Evolutionary conservation across 2,797 vertebrate genomes (phyloP), one percentile per base, ranked within the genome.

Genomic region (Arnoldichthys spilopterus): DNA sequence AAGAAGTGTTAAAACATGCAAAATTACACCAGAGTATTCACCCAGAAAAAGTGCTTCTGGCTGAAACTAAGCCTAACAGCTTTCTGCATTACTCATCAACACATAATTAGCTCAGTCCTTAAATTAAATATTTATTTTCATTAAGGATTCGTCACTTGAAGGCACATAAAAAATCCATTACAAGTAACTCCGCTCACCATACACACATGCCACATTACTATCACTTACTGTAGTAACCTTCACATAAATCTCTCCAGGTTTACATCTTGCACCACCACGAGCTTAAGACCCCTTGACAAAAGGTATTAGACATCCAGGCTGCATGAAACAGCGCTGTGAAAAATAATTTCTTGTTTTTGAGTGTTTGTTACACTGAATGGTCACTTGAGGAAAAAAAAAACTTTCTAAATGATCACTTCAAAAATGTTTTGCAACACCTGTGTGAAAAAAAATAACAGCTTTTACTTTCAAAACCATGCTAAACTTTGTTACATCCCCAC

Each of bases 51-150:
- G 47, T 3, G 28, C 68, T 53, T 11, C 47, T 53, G 49, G 47
- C 49, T 53, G 28, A 53, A 53, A 53, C 12, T 1, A n/a, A 69
- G 49, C 20, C 68, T 20, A 30, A 20, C 22, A 51, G 43, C 45
- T 43, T 68, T 28, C 22, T 28, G 66, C 43, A 47, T 68, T 68
- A 68, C n/a, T 68, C 66, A 68, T 49, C 40, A 68, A 68, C 16
- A 43, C 22, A 16, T 7, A 30, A 70, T 70, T 70, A 70, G 20
- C 28, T 34, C 28, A 47, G 68, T 20, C 47, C 20, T 53, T 49
- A 18, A 49, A 28, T 68, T 13, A 40, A 47, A 69, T 34, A 32
- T 70, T 70, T 70, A 53, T 34, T 9, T 68, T 22, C 43, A 49
- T 68, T 49, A 68, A 26, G 16, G 43, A 28, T 68, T 68, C 6